These are phyloP conservation scores for Rhodinocichla rosea DNA, from an alignment of 2,113 vertebrate species.

Conservation along the genomic window DNA sequence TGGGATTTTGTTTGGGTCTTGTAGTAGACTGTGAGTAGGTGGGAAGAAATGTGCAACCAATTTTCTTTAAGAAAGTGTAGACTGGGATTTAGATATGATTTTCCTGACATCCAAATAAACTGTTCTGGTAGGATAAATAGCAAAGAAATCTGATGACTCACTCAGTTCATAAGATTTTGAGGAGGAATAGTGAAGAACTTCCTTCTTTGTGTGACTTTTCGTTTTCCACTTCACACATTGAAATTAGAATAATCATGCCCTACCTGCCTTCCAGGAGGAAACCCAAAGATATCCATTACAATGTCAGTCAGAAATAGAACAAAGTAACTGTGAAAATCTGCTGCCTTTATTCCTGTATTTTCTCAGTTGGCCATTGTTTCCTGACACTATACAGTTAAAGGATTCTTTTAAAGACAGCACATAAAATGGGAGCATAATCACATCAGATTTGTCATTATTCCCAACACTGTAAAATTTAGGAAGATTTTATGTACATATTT, in stretches of 20 bases:
- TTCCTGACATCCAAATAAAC: not conserved
- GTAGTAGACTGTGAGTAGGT: not conserved
- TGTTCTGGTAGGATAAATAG: not conserved
- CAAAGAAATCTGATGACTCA: not conserved
- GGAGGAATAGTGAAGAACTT: not conserved
- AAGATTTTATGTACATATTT: not conserved
- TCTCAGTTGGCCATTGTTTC: not conserved
- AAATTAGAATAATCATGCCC: not conserved
- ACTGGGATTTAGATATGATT: not conserved
- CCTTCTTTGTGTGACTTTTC: not conserved
- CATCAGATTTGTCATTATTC: not conserved
- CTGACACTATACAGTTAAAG: not conserved
- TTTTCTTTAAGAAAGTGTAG: not conserved
- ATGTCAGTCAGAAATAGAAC: not conserved
- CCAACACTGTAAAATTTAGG: not conserved
- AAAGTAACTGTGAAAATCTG: not conserved
- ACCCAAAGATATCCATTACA: not conserved
- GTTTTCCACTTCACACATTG: not conserved
- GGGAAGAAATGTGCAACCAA: not conserved
- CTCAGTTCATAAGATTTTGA: not conserved
- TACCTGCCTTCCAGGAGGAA: not conserved
- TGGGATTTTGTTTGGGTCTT: not conserved
- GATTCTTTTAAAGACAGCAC: not conserved
- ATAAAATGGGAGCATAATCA: not conserved
- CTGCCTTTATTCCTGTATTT: not conserved